Percentiles rank a stretch among this genome's conserved stretches.
phyloP scores from a whole-genome alignment of 2,797 vertebrate genomes.

The Lycodopsis pacificus region DNA sequence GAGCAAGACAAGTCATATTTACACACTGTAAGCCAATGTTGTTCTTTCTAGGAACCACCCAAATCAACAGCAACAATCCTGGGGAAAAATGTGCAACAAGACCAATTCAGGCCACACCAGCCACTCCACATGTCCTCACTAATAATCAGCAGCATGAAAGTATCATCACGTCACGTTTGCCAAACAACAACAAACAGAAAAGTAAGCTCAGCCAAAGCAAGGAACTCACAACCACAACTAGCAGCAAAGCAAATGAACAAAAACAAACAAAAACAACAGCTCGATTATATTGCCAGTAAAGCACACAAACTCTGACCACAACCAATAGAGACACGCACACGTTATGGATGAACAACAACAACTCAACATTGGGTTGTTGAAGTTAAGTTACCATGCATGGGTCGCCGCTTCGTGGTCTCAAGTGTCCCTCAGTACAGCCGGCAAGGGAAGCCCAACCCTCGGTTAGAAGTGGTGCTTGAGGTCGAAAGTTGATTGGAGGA shows the following conservation, averaged over 20 bases:
- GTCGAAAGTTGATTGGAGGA: background rate
- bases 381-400: accelerated
- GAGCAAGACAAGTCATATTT: background rate
- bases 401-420: background rate
- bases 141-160: background rate
- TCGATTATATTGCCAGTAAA: background rate
- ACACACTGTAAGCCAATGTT: background rate
- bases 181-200: background rate
- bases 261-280: background rate
- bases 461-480: background rate
- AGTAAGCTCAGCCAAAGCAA: background rate
- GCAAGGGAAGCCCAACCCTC: background rate
- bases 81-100: background rate
- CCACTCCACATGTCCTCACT: background rate
- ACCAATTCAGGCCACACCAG: background rate
- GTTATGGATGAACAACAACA: background rate
- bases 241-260: background rate
- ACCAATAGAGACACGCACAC: background rate
- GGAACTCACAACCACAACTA: background rate
- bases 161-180: background rate
- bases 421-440: background rate
- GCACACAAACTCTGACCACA: background rate
- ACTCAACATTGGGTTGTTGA: background rate
- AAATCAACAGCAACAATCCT: background rate
- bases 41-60: background rate